Base-by-base conservation (phyloP, 2,113 vertebrate genomes). In the Merops nubicus region DNA sequence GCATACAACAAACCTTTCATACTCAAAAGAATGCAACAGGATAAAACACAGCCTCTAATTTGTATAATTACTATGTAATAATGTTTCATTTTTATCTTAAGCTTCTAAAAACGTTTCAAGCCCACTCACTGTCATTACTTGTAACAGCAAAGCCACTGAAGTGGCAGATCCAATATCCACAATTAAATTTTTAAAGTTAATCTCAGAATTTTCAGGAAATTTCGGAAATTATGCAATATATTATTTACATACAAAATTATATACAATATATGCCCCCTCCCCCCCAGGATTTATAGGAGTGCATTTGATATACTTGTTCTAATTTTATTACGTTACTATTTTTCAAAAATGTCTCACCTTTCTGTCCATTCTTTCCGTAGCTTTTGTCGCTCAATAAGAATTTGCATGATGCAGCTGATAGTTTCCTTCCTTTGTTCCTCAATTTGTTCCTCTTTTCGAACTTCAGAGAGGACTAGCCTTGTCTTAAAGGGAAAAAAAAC, bases 341-440 rank as follows among this genome's bases (percentile, higher is more conserved):
- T 43, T 79, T 68, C 50, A 50, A 12, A 34, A 8, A 38, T 72
- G 31, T 95, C 98, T 98, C 95, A 99, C 99, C 99, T 99, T 97
- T 97, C 97, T 67, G 98, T 98, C 99, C 99, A 99, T 57, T 99
- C 99, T 94, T 98, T 98, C 91, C 99, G 98, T 89, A 99, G 98
- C 85, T 98, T 98, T 91, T 99, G 99, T 88, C 99, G 98, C 73
- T 99, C 98, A 12, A 96, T 98, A 94, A 99, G 98, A n/a, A 97
- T 93, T 8, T 98, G 96, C 36, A 99, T 98, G 84, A 99, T 93
- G 81, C 98, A 98, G 45, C 97, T 97, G 59, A 99, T 96, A 89
- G 98, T 98, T 83, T 98, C 98, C 21, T 96, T 98, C 87, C 98
- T 98, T 96, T 98, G 97, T 96, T 98, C 97, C 26, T 83, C 29